These are phyloP conservation scores for Pachycephala philippinensis DNA, from an alignment of 2,113 vertebrate genomes.

Conservation along the genomic window DNA sequence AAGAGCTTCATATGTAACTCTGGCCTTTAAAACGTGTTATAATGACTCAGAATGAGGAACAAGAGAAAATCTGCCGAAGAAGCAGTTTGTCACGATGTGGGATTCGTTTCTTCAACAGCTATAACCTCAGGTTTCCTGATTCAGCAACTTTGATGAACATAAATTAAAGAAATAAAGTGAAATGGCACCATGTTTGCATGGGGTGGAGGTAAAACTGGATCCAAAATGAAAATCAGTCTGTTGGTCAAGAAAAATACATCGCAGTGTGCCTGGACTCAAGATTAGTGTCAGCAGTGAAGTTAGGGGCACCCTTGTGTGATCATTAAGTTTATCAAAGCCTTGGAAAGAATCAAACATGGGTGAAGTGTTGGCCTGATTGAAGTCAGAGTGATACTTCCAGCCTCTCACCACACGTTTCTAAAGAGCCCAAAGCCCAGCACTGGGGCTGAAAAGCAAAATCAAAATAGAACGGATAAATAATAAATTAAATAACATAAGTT, in stretches of 20 bases:
- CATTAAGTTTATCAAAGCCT: background rate
- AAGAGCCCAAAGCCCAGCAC: background rate
- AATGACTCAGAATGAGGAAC: constrained; percentile 71
- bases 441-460: constrained; percentile 4
- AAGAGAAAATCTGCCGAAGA: constrained; percentile 55
- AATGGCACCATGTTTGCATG: constrained; percentile 57
- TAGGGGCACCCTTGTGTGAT: background rate
- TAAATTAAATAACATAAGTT: constrained; percentile 63
- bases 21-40: constrained; percentile 59
- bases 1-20: constrained; percentile 12
- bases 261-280: background rate
- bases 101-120: constrained; percentile 69
- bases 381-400: background rate
- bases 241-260: background rate
- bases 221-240: constrained; percentile 9
- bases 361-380: background rate
- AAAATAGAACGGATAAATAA: constrained; percentile 59
- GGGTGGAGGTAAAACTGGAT: constrained; percentile 47
- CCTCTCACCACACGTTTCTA: background rate
- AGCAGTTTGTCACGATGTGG: constrained; percentile 60
- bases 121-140: constrained; percentile 75
- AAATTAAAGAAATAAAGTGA: constrained; percentile 67
- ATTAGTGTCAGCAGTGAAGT: background rate
- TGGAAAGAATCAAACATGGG: background rate
- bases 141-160: constrained; percentile 67